Evolutionary conservation across 1,140 invertebrate genomes (phyloP).

Genomic region (Drosophila pseudoananassae): DNA sequence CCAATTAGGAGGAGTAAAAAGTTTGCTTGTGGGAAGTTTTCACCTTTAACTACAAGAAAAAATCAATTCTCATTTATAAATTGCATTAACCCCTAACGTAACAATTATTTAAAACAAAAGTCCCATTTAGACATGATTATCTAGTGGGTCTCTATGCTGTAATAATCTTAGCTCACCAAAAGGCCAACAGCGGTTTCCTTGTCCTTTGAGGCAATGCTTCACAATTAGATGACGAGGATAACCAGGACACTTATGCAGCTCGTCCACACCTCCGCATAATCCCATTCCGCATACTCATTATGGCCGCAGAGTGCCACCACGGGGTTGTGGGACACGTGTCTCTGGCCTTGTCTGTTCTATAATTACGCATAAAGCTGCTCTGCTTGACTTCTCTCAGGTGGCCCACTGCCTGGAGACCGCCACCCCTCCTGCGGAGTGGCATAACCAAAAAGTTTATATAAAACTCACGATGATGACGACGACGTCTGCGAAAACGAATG

Average conservation of each 20-base stretch:
- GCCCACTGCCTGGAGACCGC: conserved; percentile 1
- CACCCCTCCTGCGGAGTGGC: conserved; percentile 2
- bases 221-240: conserved; percentile 45
- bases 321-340: conserved; percentile 50
- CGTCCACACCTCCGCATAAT: conserved; percentile 64
- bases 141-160: conserved; percentile 1
- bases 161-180: conserved; percentile 3
- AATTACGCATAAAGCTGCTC: conserved; percentile 61
- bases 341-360: conserved; percentile 46
- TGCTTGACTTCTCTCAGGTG: conserved; percentile 3
- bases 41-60: too few species aligned
- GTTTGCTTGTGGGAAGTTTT: neutral
- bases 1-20: neutral
- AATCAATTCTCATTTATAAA: too few species aligned
- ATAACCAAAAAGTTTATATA: conserved; percentile 68
- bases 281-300: conserved; percentile 42
- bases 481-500: conserved; percentile 1
- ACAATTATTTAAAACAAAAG: neutral
- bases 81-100: neutral
- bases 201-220: conserved; percentile 19
- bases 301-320: neutral
- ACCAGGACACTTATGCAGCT: conserved; percentile 44
- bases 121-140: conserved; percentile 11
- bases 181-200: conserved; percentile 7
- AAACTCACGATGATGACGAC: conserved; percentile 23